Conservation (phyloP, 2,113 vertebrate species). For the Dunckerocampus dactyliophorus region DNA sequence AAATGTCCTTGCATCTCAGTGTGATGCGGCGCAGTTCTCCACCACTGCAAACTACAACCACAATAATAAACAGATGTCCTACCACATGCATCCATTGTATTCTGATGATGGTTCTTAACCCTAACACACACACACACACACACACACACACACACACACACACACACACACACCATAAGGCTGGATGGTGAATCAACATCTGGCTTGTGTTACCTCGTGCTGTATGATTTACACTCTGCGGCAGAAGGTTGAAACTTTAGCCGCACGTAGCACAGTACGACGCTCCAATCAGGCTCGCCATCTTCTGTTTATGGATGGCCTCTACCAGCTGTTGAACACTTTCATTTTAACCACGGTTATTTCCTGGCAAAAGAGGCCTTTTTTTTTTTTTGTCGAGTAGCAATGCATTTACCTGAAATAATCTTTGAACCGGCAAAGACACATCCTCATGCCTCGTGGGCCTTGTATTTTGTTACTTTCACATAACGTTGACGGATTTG, state of each 20-base stretch:
- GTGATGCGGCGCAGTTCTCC: neutral
- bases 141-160: neutral
- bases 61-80: neutral
- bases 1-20: neutral
- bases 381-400: too few species aligned
- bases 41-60: neutral
- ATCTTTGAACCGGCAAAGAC: neutral
- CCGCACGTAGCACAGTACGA: constrained; percentile 53
- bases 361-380: constrained; percentile 50
- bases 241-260: constrained; percentile 54
- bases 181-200: constrained; percentile 50
- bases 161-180: neutral
- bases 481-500: neutral
- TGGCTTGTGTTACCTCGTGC: constrained; percentile 57
- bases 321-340: constrained; percentile 67
- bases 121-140: neutral
- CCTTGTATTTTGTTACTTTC: neutral
- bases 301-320: constrained; percentile 62
- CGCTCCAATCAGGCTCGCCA: constrained; percentile 57
- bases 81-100: neutral
- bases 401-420: neutral
- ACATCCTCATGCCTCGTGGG: neutral
- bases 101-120: neutral
- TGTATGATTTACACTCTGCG: constrained; percentile 55
- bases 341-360: constrained; percentile 54